phyloP scores from a whole-genome alignment of 2,113 vertebrate species.

The Lipotes vexillifer region DNA sequence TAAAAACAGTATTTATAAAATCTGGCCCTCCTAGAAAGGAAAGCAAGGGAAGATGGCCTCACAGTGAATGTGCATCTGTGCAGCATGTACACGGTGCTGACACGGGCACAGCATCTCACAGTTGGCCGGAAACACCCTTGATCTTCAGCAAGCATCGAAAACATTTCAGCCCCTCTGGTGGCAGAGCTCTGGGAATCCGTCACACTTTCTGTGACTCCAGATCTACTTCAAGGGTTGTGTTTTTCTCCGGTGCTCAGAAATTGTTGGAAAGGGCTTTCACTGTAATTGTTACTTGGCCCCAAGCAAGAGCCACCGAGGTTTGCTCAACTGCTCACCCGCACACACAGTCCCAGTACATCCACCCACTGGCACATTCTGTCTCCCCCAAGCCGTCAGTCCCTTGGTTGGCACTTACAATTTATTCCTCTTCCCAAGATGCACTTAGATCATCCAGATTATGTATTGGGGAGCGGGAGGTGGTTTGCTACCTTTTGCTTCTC shows the following conservation, averaged over 20 bases:
- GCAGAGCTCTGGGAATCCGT: not conserved
- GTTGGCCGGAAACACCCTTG: not conserved
- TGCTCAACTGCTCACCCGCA: slow-evolving; percentile 81
- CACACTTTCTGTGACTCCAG: not conserved
- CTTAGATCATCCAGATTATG: slow-evolving; percentile 53
- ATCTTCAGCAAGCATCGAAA: not conserved
- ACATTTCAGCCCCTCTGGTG: not conserved
- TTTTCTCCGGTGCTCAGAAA: slow-evolving; percentile 26
- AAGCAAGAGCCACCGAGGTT: slow-evolving; percentile 77
- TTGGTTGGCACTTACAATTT: slow-evolving; percentile 77
- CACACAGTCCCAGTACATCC: slow-evolving; percentile 81
- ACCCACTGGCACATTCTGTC: slow-evolving; percentile 83
- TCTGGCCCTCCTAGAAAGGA: not conserved
- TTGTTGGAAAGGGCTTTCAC: slow-evolving; percentile 7
- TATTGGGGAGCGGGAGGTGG: not conserved
- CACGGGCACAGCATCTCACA: not conserved
- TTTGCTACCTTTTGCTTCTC: slow-evolving; percentile 14
- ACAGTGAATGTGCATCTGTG: fast-evolving
- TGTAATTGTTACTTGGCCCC: slow-evolving; percentile 66
- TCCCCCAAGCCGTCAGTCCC: slow-evolving; percentile 80
- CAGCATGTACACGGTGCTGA: too few relatives aligned
- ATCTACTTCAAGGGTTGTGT: not conserved
- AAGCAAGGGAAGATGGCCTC: not conserved
- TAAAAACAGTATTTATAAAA: not conserved
- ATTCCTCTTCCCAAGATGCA: slow-evolving; percentile 81